Evolutionary conservation across 2,888 invertebrate genomes (phyloP).

Genomic region (Pachycephus smyrnensis): DNA sequence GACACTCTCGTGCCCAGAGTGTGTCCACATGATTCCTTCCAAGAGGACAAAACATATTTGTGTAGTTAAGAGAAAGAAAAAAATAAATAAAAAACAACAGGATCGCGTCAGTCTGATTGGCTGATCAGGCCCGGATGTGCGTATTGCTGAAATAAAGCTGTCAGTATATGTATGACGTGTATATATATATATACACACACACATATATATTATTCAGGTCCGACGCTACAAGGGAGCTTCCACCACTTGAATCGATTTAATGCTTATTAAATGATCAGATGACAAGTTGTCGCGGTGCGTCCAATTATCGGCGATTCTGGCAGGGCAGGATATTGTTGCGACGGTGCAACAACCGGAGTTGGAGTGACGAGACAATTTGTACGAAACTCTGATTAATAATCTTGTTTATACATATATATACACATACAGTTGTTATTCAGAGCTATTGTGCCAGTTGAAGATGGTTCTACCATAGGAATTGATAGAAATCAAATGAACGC

Average conservation of each 20-base stretch:
- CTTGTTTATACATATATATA: not conserved
- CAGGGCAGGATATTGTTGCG: not conserved
- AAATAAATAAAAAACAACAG: not conserved
- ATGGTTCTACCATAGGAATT: too few relatives aligned
- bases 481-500: too few relatives aligned
- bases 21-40: not conserved
- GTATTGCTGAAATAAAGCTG: not conserved
- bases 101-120: not conserved
- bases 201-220: not conserved
- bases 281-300: conserved; percentile 17
- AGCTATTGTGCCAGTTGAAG: too few relatives aligned
- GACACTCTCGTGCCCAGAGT: not conserved
- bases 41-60: not conserved
- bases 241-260: conserved; percentile 45
- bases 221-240: conserved; percentile 13
- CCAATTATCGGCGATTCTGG: conserved; percentile 13
- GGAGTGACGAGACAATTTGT: not conserved
- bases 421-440: too few relatives aligned
- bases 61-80: not conserved
- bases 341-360: not conserved
- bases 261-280: conserved; percentile 26
- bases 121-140: not conserved
- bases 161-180: not conserved
- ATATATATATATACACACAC: not conserved
- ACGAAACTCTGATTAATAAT: not conserved